These are phyloP conservation scores for Trogon surrucura DNA, from an alignment of 2,113 vertebrate genomes.

Conservation along the genomic window DNA sequence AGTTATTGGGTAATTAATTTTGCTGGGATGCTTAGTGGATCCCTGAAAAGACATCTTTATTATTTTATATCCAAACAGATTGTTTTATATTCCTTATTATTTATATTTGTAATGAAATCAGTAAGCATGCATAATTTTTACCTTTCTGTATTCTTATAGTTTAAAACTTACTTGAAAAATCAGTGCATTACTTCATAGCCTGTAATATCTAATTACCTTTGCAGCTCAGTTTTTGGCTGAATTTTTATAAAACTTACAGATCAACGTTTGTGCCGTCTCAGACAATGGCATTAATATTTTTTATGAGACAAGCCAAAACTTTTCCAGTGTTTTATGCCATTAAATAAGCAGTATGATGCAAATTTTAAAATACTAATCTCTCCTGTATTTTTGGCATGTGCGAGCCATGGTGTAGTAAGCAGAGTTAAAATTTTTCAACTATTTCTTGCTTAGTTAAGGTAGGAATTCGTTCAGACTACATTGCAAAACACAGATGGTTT, in stretches of 20 bases:
- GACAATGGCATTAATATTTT: neutral
- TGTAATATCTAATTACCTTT: neutral
- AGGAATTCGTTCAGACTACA: neutral
- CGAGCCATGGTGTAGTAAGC: neutral
- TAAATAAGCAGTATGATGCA: neutral
- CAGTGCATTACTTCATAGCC: neutral
- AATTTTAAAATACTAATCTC: neutral
- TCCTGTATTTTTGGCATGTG: neutral
- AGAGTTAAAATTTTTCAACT: rapidly evolving
- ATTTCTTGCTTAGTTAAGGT: neutral
- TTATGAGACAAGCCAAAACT: neutral
- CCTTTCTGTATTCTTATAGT: neutral
- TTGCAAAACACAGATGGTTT: neutral
- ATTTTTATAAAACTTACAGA: neutral
- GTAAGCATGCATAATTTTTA: neutral
- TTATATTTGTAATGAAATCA: neutral
- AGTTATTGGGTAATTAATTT: neutral
- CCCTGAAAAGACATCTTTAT: neutral
- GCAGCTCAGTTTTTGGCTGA: neutral
- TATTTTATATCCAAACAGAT: neutral
- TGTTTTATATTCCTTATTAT: neutral
- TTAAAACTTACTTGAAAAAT: neutral
- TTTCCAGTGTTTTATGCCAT: neutral
- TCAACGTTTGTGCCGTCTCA: neutral
- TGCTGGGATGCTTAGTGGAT: neutral